Evolutionary conservation across 2,888 invertebrate species (phyloP).

Genomic region (Phortica magna): DNA sequence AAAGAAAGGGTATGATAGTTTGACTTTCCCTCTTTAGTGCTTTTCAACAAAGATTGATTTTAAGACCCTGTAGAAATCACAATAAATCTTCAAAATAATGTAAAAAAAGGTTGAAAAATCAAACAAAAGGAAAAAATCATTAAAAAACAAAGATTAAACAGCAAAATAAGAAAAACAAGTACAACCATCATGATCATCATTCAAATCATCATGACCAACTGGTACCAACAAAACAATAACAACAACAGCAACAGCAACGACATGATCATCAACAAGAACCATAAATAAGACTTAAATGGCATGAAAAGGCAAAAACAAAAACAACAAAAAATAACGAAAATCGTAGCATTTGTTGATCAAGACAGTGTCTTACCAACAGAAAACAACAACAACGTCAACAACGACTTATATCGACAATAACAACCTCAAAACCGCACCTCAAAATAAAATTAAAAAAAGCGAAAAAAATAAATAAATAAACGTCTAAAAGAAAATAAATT

Average conservation of each 20-base stretch:
- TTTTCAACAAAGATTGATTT: neutral
- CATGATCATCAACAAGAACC: slow-evolving; percentile 74
- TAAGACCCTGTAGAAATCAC: neutral
- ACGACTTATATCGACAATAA: slow-evolving; percentile 39
- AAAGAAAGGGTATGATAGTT: too few relatives aligned
- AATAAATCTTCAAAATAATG: slow-evolving; percentile 7
- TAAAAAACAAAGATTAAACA: slow-evolving; percentile 48
- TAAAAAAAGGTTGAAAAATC: slow-evolving; percentile 48
- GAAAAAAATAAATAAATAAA: slow-evolving; percentile 5
- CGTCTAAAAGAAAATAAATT: slow-evolving; percentile 1
- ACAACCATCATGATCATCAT: slow-evolving; percentile 48
- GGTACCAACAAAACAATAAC: slow-evolving; percentile 38
- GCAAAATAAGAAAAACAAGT: slow-evolving; percentile 26
- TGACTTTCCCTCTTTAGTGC: neutral
- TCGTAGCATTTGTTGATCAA: slow-evolving; percentile 25
- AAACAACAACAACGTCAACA: slow-evolving; percentile 51
- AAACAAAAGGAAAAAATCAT: slow-evolving; percentile 41
- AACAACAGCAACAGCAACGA: slow-evolving; percentile 59
- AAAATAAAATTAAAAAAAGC: slow-evolving; percentile 17
- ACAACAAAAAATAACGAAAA: slow-evolving; percentile 47
- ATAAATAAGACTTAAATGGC: slow-evolving; percentile 74
- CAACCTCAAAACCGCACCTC: slow-evolving; percentile 61
- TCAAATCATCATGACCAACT: slow-evolving; percentile 35
- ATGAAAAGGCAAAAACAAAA: slow-evolving; percentile 44
- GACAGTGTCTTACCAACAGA: slow-evolving; percentile 43